phyloP scores from a whole-genome alignment of 2,797 vertebrate genomes.

The Syndactyla subalaris region DNA sequence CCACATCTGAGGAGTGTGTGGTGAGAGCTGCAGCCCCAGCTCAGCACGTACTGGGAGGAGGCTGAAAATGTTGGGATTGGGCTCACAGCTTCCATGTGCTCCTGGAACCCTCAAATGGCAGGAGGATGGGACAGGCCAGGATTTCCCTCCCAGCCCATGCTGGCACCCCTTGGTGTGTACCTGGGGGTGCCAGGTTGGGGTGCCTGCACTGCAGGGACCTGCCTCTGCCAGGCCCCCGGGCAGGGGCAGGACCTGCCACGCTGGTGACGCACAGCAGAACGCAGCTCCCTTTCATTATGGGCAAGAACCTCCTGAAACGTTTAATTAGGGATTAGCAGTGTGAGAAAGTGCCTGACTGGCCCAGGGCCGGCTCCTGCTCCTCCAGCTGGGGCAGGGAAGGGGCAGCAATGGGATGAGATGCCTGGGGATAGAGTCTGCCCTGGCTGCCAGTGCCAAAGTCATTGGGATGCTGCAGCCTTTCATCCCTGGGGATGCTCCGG shows the following conservation, averaged over 20 bases:
- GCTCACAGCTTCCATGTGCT: not conserved
- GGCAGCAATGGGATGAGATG: not conserved
- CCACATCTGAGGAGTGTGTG: not conserved
- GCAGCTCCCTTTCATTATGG: slow-evolving; percentile 9
- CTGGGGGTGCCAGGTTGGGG: not conserved
- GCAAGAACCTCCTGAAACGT: not conserved
- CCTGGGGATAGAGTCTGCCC: not conserved
- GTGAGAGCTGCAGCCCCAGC: not conserved
- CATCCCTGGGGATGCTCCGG: not conserved
- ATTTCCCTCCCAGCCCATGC: accelerated
- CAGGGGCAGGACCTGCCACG: not conserved
- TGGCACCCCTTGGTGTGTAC: not conserved
- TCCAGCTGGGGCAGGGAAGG: not conserved
- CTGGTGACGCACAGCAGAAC: not conserved
- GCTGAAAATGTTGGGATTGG: not conserved
- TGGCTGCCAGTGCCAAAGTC: not conserved
- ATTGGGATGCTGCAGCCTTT: not conserved
- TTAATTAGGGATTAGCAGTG: slow-evolving; percentile 10
- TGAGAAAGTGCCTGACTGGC: slow-evolving; percentile 39
- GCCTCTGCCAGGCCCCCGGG: not conserved
- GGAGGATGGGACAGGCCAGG: not conserved
- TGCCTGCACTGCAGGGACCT: not conserved
- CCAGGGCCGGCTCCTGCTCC: not conserved
- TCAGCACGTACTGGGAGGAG: not conserved
- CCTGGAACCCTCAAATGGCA: accelerated